Percentiles rank a stretch among this genome's conserved stretches.
Evolutionary conservation across 2,888 invertebrate species (phyloP).

Genomic region (Octodonta nipae): DNA sequence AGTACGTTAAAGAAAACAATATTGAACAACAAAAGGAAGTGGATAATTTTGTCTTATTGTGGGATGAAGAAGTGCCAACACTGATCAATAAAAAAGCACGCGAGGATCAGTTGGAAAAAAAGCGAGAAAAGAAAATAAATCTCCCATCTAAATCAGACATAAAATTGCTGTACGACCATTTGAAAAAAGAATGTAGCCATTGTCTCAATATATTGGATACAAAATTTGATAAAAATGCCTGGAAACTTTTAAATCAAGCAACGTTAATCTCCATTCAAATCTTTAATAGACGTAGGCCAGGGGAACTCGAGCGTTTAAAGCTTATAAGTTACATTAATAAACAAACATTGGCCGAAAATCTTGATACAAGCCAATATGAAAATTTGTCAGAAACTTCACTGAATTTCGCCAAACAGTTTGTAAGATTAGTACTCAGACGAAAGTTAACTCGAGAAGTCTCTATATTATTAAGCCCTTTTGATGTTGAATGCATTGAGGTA

Average conservation of each 20-base stretch:
- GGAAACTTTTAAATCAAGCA: not conserved
- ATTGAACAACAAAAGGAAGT: not conserved
- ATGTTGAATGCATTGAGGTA: too few relatives aligned
- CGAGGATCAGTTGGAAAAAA: not conserved
- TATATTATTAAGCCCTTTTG: too few relatives aligned
- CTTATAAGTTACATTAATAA: not conserved
- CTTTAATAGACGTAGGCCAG: not conserved
- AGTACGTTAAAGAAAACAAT: not conserved
- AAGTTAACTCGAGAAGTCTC: not conserved
- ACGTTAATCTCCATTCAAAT: not conserved
- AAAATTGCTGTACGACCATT: constrained; percentile 4
- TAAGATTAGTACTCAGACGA: not conserved
- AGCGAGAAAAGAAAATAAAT: not conserved
- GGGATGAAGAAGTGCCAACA: too few relatives aligned
- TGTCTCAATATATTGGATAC: not conserved
- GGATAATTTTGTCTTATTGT: not conserved
- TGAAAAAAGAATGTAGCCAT: constrained; percentile 1
- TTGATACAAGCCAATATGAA: not conserved
- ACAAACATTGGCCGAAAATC: not conserved
- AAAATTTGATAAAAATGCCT: not conserved
- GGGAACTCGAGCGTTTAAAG: too few relatives aligned
- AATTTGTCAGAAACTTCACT: not conserved
- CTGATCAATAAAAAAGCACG: not conserved
- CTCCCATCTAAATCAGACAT: not conserved
- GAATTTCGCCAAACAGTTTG: too few relatives aligned